phyloP scores from a whole-genome alignment of 2,888 invertebrate species.

The Penaeus monodon region DNA sequence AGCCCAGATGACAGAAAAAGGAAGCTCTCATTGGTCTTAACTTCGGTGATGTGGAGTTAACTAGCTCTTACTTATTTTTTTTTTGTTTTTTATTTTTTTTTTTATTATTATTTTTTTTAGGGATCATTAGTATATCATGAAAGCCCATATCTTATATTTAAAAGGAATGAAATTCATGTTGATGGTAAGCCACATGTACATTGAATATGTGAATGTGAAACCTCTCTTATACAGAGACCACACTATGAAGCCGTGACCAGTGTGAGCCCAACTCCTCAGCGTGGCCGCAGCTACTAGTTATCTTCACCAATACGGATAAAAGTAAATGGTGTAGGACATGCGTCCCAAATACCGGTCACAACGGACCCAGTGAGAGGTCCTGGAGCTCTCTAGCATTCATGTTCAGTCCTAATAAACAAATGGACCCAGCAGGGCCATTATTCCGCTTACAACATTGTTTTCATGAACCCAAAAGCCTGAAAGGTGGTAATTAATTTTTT shows the following conservation, averaged over 20 bases:
- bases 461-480: neutral
- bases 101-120: too few relatives aligned
- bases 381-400: slow-evolving; percentile 61
- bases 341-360: slow-evolving; percentile 40
- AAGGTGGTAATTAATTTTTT: too few relatives aligned
- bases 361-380: slow-evolving; percentile 41
- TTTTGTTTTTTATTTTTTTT: neutral
- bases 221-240: slow-evolving; percentile 12
- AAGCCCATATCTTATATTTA: too few relatives aligned
- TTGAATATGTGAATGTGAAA: neutral
- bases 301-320: slow-evolving; percentile 11
- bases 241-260: slow-evolving; percentile 32
- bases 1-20: slow-evolving; percentile 39
- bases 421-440: slow-evolving; percentile 50
- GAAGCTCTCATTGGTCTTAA: slow-evolving; percentile 41
- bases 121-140: too few relatives aligned
- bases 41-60: slow-evolving; percentile 18
- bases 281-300: slow-evolving; percentile 20
- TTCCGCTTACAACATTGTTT: slow-evolving; percentile 41
- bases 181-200: too few relatives aligned
- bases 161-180: too few relatives aligned
- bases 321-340: slow-evolving; percentile 37
- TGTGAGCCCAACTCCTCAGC: slow-evolving; percentile 34
- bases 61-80: slow-evolving; percentile 4
- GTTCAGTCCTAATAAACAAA: slow-evolving; percentile 61